Base-by-base conservation (phyloP, 1,140 invertebrate genomes). In the Panonychus citri region DNA sequence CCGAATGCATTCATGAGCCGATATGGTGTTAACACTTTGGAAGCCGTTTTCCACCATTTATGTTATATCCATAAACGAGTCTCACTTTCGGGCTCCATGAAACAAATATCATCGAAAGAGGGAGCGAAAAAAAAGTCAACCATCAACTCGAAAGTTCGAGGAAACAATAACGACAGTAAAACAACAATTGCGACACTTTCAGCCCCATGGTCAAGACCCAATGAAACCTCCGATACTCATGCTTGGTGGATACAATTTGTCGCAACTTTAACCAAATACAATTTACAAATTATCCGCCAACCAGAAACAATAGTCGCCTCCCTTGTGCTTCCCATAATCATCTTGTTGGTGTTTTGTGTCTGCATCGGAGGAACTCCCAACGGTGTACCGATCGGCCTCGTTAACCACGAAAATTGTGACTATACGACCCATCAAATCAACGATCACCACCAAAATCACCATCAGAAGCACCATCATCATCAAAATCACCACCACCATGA, bases 21-120 rank as follows among this genome's bases (percentile, higher is more conserved):
- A 71, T 89, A 88, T 69, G 77, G 78, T 61, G 85, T 82, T 64
- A 75, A 80, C 59, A 83, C 81, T 19, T 69, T 95, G 12, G 89
- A 95, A 71, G 85, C 89, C 60, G 86, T 94, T 1, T 96, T 96
- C 70, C 74, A 94, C 12, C 87, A 90, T 69, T 71, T 95, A 1
- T 93, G 87, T 40, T 17, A 28, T 24, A 13, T 19, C 1, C 43
- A 56, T 17, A 30, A 59, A 46, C 28, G 34, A 21, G 27, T 17
- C 13, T 40, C n/a, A 27, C 12, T 24, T 3, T 17, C 19, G 1
- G 15, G 27, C n/a, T 53, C 21, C 12, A 43, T 28, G 30, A 8
- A 17, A 3, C 24, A 37, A 10, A 52, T 17, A 24, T 37, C 24
- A 7, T n/a, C n/a, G 21, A 46, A 13, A 17, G 21, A 12, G 27